A percentile compares a stretch with the other conserved stretches of the same genome.
Conservation (phyloP, 2,113 vertebrate species). For the Syngnathus floridae region DNA sequence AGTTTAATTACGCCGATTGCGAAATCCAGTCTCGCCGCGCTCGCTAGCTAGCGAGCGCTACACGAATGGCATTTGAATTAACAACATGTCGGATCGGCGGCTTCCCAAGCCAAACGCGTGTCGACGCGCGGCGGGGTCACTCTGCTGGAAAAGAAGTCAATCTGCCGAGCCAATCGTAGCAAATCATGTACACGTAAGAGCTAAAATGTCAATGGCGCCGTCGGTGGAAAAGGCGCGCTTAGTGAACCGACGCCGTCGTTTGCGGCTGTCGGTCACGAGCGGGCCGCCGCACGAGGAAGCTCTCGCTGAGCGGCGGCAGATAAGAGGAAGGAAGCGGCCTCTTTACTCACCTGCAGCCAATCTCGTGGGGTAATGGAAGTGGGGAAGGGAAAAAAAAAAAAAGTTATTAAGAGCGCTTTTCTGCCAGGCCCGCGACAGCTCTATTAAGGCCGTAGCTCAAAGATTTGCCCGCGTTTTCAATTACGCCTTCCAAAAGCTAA, state of each 20-base stretch:
- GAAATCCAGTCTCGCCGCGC: neutral
- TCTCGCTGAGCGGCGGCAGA: slow-evolving; percentile 25
- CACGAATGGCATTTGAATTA: neutral
- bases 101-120: neutral
- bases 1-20: slow-evolving; percentile 30
- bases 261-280: slow-evolving; percentile 31
- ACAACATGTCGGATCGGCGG: neutral
- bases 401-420: slow-evolving; percentile 73
- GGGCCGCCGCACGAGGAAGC: neutral
- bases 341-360: slow-evolving; percentile 70
- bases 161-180: neutral
- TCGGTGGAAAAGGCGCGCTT: slow-evolving; percentile 1
- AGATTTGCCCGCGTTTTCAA: slow-evolving; percentile 67
- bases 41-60: too few relatives aligned
- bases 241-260: slow-evolving; percentile 31
- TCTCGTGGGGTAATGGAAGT: slow-evolving; percentile 69
- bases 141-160: neutral
- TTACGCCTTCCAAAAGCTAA: slow-evolving; percentile 47
- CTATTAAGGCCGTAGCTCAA: slow-evolving; percentile 66
- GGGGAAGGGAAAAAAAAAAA: slow-evolving; percentile 45
- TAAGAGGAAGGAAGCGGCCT: slow-evolving; percentile 41
- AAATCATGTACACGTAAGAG: neutral
- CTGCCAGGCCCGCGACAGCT: slow-evolving; percentile 60
- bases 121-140: neutral
- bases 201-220: neutral